Evolutionary conservation across 2,888 invertebrate species (phyloP).

Genomic region (Andrena bicolor): DNA sequence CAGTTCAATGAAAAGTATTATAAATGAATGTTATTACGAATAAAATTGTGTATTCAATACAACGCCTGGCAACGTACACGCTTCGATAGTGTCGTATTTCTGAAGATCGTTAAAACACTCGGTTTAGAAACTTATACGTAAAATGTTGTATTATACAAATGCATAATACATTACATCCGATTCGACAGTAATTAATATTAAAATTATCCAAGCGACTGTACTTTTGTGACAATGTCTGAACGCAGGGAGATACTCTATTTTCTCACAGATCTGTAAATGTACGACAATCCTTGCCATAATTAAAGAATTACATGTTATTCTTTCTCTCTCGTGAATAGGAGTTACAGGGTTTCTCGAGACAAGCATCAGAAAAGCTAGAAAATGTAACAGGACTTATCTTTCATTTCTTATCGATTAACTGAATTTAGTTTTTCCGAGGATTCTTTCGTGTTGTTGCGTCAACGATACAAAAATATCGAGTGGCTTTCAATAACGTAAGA

Average conservation of each 20-base stretch:
- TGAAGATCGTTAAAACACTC: constrained; percentile 51
- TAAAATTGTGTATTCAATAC: constrained; percentile 56
- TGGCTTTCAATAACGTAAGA: no score
- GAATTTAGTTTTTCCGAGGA: not conserved
- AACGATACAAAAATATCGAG: no score
- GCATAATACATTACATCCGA: constrained; percentile 40
- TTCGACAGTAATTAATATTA: constrained; percentile 46
- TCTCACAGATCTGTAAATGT: constrained; percentile 20
- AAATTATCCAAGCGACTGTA: constrained; percentile 48
- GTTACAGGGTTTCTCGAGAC: constrained; percentile 3
- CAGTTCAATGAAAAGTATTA: constrained; percentile 60
- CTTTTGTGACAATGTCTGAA: constrained; percentile 20
- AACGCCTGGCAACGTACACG: constrained; percentile 37
- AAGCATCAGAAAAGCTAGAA: constrained; percentile 22
- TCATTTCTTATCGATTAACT: constrained; percentile 12
- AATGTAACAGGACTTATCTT: constrained; percentile 1
- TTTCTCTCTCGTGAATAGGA: constrained; percentile 10
- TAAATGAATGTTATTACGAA: constrained; percentile 53
- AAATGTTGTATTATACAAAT: constrained; percentile 43
- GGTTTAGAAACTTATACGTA: constrained; percentile 55
- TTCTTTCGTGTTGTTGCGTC: no score
- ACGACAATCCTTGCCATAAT: constrained; percentile 9
- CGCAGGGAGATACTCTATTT: constrained; percentile 22
- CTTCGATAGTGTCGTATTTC: constrained; percentile 46
- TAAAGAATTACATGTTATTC: constrained; percentile 14